Conservation (phyloP, 2,113 vertebrate species). For the Dromas ardeola region DNA sequence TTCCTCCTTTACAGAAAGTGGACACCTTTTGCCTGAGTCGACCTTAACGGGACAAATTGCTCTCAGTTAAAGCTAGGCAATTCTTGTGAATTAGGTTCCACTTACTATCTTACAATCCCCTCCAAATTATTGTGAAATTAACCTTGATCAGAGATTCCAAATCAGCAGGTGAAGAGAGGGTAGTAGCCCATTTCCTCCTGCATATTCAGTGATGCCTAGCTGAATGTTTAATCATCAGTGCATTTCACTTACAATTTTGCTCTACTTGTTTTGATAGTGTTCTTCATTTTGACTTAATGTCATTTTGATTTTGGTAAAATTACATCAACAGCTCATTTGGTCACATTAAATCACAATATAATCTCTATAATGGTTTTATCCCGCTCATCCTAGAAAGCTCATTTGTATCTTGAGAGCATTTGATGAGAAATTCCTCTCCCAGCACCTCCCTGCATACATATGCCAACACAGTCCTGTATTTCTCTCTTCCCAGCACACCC, state of each 20-base stretch:
- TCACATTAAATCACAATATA: neutral
- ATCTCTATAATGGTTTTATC: neutral
- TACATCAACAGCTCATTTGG: neutral
- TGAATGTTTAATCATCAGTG: neutral
- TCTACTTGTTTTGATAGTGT: neutral
- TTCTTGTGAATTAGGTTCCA: neutral
- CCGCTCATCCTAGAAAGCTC: neutral
- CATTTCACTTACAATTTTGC: neutral
- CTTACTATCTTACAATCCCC: neutral
- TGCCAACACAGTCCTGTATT: neutral
- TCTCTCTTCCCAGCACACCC: neutral
- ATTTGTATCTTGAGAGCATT: neutral
- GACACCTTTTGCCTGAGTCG: neutral
- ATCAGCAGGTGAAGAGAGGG: neutral
- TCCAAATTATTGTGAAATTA: neutral
- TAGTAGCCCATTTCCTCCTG: neutral
- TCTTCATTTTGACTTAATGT: conserved; percentile 2
- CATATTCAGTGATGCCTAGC: neutral
- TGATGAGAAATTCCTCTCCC: neutral
- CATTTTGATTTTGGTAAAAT: neutral
- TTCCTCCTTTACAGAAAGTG: neutral
- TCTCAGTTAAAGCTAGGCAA: neutral
- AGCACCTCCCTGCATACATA: neutral
- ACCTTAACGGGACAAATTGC: neutral
- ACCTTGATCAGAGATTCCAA: neutral